phyloP scores from a whole-genome alignment of 2,113 vertebrate species.

The Pimephales promelas region DNA sequence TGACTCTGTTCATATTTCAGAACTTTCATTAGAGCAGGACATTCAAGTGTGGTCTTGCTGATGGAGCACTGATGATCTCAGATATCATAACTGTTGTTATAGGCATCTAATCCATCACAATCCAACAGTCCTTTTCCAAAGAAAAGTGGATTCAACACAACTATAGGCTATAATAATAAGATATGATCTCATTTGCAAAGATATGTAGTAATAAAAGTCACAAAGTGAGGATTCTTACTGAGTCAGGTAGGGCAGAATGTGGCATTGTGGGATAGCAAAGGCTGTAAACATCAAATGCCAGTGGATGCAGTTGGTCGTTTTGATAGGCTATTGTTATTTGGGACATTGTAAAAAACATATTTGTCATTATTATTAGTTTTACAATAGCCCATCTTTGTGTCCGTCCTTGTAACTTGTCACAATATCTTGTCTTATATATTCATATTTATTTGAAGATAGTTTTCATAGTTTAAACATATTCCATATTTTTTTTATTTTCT shows the following conservation, averaged over 20 bases:
- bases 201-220: not conserved
- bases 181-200: not conserved
- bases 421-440: too few species aligned
- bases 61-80: conserved; percentile 29
- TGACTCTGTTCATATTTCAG: conserved; percentile 48
- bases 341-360: not conserved
- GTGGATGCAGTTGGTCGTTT: not conserved
- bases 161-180: not conserved
- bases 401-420: too few species aligned
- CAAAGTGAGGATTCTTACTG: not conserved
- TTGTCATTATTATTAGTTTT: too few species aligned
- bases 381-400: not conserved
- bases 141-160: not conserved
- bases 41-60: conserved; percentile 40
- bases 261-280: not conserved
- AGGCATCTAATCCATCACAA: conserved; percentile 13
- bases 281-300: not conserved
- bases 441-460: too few species aligned
- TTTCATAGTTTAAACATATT: not conserved
- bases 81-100: conserved; percentile 18
- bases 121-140: not conserved
- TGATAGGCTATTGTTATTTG: not conserved
- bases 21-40: conserved; percentile 33
- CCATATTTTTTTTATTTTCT: too few species aligned
- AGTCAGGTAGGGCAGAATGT: not conserved